A percentile compares a stretch with the other conserved stretches of the same genome.
phyloP scores from a whole-genome alignment of 2,888 invertebrate species.

The Lithophane leautieri region DNA sequence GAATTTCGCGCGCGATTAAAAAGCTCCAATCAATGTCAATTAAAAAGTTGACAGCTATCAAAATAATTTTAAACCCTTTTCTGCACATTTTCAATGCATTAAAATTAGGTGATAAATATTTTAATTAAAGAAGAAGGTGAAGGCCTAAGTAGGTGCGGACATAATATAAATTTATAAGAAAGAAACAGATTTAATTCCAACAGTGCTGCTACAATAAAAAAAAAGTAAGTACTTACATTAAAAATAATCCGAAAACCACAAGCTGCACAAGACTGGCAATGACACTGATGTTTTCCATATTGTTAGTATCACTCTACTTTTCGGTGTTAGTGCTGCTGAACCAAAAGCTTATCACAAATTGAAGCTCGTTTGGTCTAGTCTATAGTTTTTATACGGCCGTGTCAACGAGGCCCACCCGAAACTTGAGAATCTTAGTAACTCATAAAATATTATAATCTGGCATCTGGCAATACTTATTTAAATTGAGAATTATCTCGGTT shows the following conservation, averaged over 20 bases:
- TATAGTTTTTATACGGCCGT: conserved; percentile 34
- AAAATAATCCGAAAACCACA: conserved; percentile 16
- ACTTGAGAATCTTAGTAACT: not conserved
- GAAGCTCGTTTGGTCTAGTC: conserved; percentile 14
- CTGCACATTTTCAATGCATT: not conserved
- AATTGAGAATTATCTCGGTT: conserved; percentile 39
- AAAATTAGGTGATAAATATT: not conserved
- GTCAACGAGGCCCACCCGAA: not conserved
- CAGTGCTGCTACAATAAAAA: conserved; percentile 18
- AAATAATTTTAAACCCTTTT: not conserved
- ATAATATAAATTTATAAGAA: not conserved
- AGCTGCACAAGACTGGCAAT: conserved; percentile 23
- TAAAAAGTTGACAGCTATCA: conserved; percentile 18
- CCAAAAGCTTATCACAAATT: conserved; percentile 49
- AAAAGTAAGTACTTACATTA: conserved; percentile 44
- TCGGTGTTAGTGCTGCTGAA: conserved; percentile 28
- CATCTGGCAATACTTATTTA: conserved; percentile 38
- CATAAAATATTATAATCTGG: conserved; percentile 22
- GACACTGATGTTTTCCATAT: conserved; percentile 25
- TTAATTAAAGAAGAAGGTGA: too few species aligned
- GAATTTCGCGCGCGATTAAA: not conserved
- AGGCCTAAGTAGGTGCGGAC: not conserved
- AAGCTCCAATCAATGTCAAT: not conserved
- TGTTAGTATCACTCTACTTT: conserved; percentile 30
- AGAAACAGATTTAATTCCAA: not conserved